A percentile compares a stretch with the other conserved stretches of the same genome.
phyloP scores from a whole-genome alignment of 2,888 invertebrate species.

The Leptopilina drosophilae region DNA sequence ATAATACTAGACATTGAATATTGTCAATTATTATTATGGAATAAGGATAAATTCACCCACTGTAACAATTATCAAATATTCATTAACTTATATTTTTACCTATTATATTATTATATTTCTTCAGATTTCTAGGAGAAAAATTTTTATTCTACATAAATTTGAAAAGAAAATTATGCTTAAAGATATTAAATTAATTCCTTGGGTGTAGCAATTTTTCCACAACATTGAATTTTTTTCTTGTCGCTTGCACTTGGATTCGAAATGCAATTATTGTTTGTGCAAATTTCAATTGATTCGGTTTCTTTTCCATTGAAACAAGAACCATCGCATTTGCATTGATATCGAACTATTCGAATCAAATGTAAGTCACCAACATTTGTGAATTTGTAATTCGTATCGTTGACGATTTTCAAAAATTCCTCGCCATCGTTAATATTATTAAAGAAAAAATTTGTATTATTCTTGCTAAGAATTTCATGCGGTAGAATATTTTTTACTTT shows the following conservation, averaged over 20 bases:
- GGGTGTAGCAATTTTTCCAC: background rate
- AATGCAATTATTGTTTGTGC: background rate
- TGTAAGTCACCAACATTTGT: slow-evolving; percentile 66
- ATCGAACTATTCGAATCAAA: slow-evolving; percentile 60
- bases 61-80: too few species aligned
- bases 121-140: too few species aligned
- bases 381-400: slow-evolving; percentile 57
- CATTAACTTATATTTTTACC: too few species aligned
- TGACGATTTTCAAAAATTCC: slow-evolving; percentile 61
- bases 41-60: too few species aligned
- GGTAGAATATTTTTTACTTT: slow-evolving; percentile 60
- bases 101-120: too few species aligned
- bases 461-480: slow-evolving; percentile 55
- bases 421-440: slow-evolving; percentile 62
- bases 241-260: background rate
- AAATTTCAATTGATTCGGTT: background rate
- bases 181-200: background rate
- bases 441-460: slow-evolving; percentile 62
- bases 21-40: slow-evolving; percentile 31
- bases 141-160: too few species aligned
- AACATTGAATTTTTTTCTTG: background rate
- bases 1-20: slow-evolving; percentile 6
- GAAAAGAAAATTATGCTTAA: too few species aligned
- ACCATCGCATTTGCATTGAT: slow-evolving; percentile 61
- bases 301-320: slow-evolving; percentile 48